These are phyloP conservation scores for Eueremaeus valkanovi DNA, from an alignment of 2,888 invertebrate species.

Conservation along the genomic window DNA sequence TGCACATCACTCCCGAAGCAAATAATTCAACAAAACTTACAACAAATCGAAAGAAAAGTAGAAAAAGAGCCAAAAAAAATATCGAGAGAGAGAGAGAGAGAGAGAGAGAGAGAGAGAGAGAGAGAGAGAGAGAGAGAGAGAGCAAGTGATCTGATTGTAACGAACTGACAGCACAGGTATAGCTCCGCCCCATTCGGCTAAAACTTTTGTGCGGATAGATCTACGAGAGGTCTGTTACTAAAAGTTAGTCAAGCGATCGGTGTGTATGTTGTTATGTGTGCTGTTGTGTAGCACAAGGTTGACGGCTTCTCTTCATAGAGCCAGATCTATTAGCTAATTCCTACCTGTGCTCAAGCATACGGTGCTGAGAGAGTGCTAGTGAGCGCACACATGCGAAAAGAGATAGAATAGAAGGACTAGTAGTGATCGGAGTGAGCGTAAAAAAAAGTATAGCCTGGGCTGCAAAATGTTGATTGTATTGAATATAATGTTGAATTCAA, in stretches of 20 bases:
- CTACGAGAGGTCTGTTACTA: slow-evolving; percentile 1
- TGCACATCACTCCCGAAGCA: not conserved
- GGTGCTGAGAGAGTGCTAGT: not conserved
- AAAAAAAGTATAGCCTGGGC: too few relatives aligned
- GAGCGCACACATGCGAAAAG: not conserved
- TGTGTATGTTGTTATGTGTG: not conserved
- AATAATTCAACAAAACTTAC: too few relatives aligned
- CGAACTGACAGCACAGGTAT: not conserved
- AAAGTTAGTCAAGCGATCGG: slow-evolving; percentile 9
- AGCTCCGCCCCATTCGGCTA: not conserved
- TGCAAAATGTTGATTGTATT: too few relatives aligned
- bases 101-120: not conserved
- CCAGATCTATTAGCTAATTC: too few relatives aligned
- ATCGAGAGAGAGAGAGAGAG: too few relatives aligned
- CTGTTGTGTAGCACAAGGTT: too few relatives aligned
- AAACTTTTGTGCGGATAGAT: too few relatives aligned
- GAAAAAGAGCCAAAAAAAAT: not conserved
- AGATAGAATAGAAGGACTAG: not conserved
- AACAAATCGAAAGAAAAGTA: not conserved
- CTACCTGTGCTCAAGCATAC: not conserved
- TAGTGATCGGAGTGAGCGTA: too few relatives aligned
- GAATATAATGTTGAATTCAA: not conserved
- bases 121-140: not conserved
- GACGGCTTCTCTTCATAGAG: too few relatives aligned
- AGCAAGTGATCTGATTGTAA: not conserved